phyloP scores from a whole-genome alignment of 37 sponge, comb jelly and placozoan genomes.

The Tethya wilhelma region DNA sequence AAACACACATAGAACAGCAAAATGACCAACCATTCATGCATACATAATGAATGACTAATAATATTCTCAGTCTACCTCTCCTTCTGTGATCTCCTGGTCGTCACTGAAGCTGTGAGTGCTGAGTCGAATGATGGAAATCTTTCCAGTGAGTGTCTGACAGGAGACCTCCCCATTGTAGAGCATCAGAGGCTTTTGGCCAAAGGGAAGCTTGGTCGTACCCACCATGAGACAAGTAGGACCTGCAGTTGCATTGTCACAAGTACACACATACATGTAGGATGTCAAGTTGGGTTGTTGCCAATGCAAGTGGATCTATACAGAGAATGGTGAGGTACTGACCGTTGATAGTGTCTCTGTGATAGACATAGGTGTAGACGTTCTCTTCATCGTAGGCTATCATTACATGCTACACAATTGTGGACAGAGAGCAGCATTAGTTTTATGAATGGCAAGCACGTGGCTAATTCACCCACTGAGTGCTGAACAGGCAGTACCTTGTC shows the following conservation, averaged over 20 bases:
- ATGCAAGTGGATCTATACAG: not conserved
- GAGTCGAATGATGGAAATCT: slow-evolving; percentile 58
- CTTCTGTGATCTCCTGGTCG: slow-evolving; percentile 71
- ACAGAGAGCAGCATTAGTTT: not conserved
- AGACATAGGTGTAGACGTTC: slow-evolving; percentile 79
- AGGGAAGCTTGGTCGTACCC: slow-evolving; percentile 88
- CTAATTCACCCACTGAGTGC: not conserved
- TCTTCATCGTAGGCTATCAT: slow-evolving; percentile 75
- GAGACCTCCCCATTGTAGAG: slow-evolving; percentile 93
- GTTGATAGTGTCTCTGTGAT: slow-evolving; percentile 77
- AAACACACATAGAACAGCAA: slow-evolving; percentile 1
- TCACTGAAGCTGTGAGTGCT: slow-evolving; percentile 68
- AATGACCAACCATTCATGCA: not conserved
- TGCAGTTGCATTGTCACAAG: not conserved
- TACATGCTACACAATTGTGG: slow-evolving; percentile 58
- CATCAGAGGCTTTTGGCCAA: slow-evolving; percentile 88
- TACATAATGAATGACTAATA: too few species aligned
- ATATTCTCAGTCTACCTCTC: too few species aligned
- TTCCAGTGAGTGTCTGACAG: slow-evolving; percentile 89
- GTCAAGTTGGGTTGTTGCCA: not conserved
- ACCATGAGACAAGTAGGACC: slow-evolving; percentile 69
- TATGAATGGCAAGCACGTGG: not conserved
- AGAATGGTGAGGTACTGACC: too few species aligned
- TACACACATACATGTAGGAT: not conserved
- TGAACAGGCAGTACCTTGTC: slow-evolving; percentile 93